Evolutionary conservation across 1,140 invertebrate genomes (phyloP).

Genomic region (Augochlora pura): DNA sequence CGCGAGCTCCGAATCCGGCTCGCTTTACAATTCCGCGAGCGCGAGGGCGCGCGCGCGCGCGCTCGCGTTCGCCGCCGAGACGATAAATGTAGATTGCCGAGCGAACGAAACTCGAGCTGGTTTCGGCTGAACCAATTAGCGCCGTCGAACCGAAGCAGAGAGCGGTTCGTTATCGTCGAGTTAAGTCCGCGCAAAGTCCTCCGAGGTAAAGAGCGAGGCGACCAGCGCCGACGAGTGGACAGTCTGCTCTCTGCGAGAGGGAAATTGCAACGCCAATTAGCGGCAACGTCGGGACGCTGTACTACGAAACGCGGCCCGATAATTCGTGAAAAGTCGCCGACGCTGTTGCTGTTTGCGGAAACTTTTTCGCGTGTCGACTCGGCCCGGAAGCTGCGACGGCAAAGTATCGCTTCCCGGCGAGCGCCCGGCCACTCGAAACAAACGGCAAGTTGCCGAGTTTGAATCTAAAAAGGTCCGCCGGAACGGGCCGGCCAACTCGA

Average conservation of each 20-base stretch:
- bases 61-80: not conserved
- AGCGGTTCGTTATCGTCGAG: constrained; percentile 26
- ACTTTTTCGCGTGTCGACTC: not conserved
- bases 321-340: constrained; percentile 11
- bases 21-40: not conserved
- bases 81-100: constrained; percentile 5
- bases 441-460: not conserved
- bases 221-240: not conserved
- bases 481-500: not conserved
- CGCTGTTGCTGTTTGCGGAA: not conserved
- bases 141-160: constrained; percentile 13
- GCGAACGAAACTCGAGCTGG: not conserved
- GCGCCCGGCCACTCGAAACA: not conserved
- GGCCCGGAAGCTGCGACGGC: not conserved
- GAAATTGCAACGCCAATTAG: constrained; percentile 10
- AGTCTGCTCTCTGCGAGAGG: not conserved
- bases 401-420: not conserved
- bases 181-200: constrained; percentile 25
- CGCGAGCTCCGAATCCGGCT: not conserved
- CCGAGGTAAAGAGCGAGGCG: constrained; percentile 13
- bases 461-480: not conserved
- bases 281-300: constrained; percentile 6
- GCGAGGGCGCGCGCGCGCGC: no score
- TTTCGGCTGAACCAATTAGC: constrained; percentile 21
- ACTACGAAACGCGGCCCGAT: constrained; percentile 18